Evolutionary conservation across 2,113 vertebrate species (phyloP).

Genomic region (Ageneiosus marmoratus): DNA sequence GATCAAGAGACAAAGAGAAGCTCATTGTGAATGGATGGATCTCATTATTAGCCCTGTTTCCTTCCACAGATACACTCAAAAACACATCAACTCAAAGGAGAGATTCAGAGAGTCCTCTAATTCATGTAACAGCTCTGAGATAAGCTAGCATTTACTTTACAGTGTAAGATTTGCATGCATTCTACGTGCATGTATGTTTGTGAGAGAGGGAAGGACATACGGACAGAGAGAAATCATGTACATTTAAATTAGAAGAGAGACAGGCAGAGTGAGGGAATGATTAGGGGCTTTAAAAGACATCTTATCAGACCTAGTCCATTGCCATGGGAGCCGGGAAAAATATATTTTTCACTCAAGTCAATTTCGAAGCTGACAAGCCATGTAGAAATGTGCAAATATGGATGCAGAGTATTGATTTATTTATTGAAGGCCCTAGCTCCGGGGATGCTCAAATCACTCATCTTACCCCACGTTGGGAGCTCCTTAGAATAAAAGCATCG

Average conservation of each 20-base stretch:
- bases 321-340: slow-evolving; percentile 51
- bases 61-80: not conserved
- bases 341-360: slow-evolving; percentile 61
- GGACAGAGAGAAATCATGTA: slow-evolving; percentile 15
- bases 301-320: slow-evolving; percentile 58
- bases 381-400: slow-evolving; percentile 63
- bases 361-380: slow-evolving; percentile 60
- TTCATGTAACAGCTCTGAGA: not conserved
- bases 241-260: slow-evolving; percentile 25
- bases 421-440: slow-evolving; percentile 57
- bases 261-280: slow-evolving; percentile 40
- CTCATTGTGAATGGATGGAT: slow-evolving; percentile 5
- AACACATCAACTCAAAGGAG: not conserved
- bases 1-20: slow-evolving; percentile 29
- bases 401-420: slow-evolving; percentile 61
- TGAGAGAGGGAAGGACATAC: slow-evolving; percentile 12
- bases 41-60: slow-evolving; percentile 42
- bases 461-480: slow-evolving; percentile 46
- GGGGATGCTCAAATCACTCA: slow-evolving; percentile 57
- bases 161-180: not conserved
- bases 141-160: not conserved
- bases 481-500: slow-evolving; percentile 50
- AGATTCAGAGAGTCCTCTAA: slow-evolving; percentile 21
- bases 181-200: not conserved
- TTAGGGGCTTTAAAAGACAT: slow-evolving; percentile 54